Percentiles rank a stretch among this genome's conserved stretches.
Evolutionary conservation across 2,113 vertebrate species (phyloP).

Genomic region (Chinchilla lanigera): DNA sequence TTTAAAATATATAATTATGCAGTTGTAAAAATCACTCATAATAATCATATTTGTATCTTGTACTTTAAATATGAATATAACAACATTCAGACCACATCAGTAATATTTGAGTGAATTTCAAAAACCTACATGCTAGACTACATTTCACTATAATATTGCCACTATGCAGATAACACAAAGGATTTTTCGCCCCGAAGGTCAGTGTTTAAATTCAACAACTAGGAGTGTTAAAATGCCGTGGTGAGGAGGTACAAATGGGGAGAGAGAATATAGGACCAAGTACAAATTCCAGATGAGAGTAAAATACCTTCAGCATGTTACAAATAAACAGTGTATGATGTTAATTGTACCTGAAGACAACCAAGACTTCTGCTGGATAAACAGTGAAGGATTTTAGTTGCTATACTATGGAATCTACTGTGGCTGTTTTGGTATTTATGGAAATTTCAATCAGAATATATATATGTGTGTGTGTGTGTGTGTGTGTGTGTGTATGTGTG

Average conservation of each 20-base stretch:
- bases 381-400: background rate
- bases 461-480: background rate
- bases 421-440: slow-evolving; percentile 22
- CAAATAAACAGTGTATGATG: slow-evolving; percentile 40
- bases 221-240: slow-evolving; percentile 46
- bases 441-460: background rate
- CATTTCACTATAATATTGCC: slow-evolving; percentile 55
- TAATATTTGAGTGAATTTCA: slow-evolving; percentile 52
- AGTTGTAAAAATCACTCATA: slow-evolving; percentile 63
- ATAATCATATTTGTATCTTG: slow-evolving; percentile 66
- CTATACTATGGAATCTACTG: background rate
- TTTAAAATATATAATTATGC: slow-evolving; percentile 65
- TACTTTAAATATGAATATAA: slow-evolving; percentile 63
- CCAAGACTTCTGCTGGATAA: background rate
- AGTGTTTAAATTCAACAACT: slow-evolving; percentile 61
- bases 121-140: background rate
- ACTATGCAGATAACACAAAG: slow-evolving; percentile 39
- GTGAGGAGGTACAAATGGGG: background rate
- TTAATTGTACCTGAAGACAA: background rate
- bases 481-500: background rate
- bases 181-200: background rate
- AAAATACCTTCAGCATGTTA: slow-evolving; percentile 9
- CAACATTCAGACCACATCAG: slow-evolving; percentile 56
- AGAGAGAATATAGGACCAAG: slow-evolving; percentile 18
- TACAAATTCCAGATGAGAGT: background rate